A percentile compares a stretch with the other conserved stretches of the same genome.
phyloP scores from a whole-genome alignment of 2,113 vertebrate genomes.

The Nansenia antarctica region DNA sequence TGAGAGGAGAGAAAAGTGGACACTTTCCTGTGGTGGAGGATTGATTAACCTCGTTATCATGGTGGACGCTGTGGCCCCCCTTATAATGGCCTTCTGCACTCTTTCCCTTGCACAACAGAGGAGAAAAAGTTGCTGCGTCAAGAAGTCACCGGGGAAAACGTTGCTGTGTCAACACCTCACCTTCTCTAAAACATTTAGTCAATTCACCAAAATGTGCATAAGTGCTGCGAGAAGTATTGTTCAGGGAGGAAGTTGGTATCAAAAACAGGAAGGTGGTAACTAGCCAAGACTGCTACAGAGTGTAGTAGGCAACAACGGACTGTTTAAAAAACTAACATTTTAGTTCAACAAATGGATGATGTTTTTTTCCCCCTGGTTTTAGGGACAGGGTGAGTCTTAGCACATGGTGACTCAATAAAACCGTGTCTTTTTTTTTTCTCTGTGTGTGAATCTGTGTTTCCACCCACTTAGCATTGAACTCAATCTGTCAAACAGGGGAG shows the following conservation, averaged over 20 bases:
- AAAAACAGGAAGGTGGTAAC: no score
- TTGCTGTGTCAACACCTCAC: neutral
- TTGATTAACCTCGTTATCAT: conserved; percentile 3
- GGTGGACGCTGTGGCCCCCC: neutral
- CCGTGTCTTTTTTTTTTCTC: no score
- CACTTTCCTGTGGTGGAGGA: neutral
- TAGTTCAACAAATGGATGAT: no score
- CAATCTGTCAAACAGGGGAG: neutral
- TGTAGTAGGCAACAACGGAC: no score
- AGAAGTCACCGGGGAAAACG: neutral
- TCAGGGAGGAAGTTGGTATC: neutral
- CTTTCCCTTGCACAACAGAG: neutral
- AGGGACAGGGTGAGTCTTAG: no score
- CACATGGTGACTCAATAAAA: no score
- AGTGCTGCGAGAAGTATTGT: neutral
- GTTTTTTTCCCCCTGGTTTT: no score
- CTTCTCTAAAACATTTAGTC: conserved; percentile 29
- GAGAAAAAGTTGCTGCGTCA: neutral
- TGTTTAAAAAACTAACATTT: no score
- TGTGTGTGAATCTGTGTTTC: neutral
- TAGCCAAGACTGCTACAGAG: no score
- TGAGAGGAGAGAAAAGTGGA: conserved; percentile 17
- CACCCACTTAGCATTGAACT: neutral
- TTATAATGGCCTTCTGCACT: neutral
- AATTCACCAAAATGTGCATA: conserved; percentile 2